These are phyloP conservation scores for Parapsyche elsis DNA, from an alignment of 1,140 invertebrate species.

Conservation along the genomic window DNA sequence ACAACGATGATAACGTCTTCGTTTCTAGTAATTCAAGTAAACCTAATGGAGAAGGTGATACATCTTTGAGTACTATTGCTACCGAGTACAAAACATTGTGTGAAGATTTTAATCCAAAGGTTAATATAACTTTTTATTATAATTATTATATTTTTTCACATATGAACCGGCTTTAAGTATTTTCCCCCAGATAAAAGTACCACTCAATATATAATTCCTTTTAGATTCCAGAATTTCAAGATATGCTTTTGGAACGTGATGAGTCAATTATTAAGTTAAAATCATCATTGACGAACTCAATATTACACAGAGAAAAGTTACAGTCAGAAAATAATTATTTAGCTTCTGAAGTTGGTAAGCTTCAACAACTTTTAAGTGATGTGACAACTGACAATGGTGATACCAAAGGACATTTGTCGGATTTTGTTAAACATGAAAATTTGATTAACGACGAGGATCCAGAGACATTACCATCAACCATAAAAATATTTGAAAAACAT, in stretches of 20 bases:
- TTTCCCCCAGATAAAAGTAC: background rate
- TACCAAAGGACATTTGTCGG: slow-evolving; percentile 62
- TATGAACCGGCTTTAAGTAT: background rate
- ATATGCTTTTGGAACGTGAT: slow-evolving; percentile 69
- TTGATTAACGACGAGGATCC: slow-evolving; percentile 61
- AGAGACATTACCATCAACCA: background rate
- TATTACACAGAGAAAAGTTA: slow-evolving; percentile 70
- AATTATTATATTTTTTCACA: background rate
- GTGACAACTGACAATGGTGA: slow-evolving; percentile 65
- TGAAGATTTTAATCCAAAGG: slow-evolving; percentile 65
- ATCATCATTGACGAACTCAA: slow-evolving; percentile 70
- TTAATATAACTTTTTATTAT: too few species aligned
- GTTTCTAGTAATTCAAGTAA: slow-evolving; percentile 59
- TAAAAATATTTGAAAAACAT: background rate
- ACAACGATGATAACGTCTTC: slow-evolving; percentile 54
- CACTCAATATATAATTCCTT: slow-evolving; percentile 55
- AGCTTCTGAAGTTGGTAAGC: slow-evolving; percentile 70
- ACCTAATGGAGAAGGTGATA: slow-evolving; percentile 61
- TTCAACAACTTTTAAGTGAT: slow-evolving; percentile 70
- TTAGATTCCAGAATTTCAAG: slow-evolving; percentile 72
- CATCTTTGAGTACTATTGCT: slow-evolving; percentile 64
- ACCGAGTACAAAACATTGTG: slow-evolving; percentile 67
- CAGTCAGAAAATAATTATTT: slow-evolving; percentile 71
- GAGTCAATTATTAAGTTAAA: slow-evolving; percentile 72
- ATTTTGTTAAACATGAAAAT: slow-evolving; percentile 64